A percentile compares a stretch with the other conserved stretches of the same genome.
Evolutionary conservation across 1,140 invertebrate genomes (phyloP).

Genomic region (Hyposmocoma kahamanoa): DNA sequence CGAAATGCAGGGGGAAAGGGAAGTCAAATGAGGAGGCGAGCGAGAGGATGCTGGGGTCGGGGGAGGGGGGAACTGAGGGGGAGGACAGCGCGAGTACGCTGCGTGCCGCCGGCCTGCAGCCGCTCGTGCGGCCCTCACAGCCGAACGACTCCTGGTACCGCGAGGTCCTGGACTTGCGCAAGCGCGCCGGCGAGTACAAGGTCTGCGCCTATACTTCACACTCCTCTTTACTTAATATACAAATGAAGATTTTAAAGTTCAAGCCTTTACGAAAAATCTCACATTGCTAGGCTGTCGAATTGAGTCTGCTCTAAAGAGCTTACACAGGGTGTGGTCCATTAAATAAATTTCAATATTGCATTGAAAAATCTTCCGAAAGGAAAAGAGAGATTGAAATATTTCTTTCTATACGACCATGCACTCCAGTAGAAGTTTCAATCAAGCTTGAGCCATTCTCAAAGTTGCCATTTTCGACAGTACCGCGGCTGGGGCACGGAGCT

Average conservation of each 20-base stretch:
- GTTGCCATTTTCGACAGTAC: conserved; percentile 77
- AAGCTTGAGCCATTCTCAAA: conserved; percentile 56
- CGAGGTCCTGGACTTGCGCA: conserved; percentile 90
- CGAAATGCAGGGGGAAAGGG: conserved; percentile 76
- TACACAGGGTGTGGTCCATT: too few relatives aligned
- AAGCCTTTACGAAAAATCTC: too few relatives aligned
- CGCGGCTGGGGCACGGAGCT: conserved; percentile 92
- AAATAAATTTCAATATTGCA: too few relatives aligned
- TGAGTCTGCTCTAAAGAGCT: too few relatives aligned
- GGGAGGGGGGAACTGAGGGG: conserved; percentile 45
- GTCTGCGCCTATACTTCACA: conserved; percentile 68
- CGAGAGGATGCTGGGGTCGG: conserved; percentile 51
- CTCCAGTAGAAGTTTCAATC: too few relatives aligned
- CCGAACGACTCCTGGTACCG: conserved; percentile 83
- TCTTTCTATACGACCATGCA: too few relatives aligned
- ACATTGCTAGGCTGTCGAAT: too few relatives aligned
- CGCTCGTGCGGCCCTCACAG: conserved; percentile 54
- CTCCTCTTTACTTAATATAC: not conserved
- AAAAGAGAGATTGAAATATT: too few relatives aligned
- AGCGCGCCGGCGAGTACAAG: conserved; percentile 94
- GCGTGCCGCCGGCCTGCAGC: conserved; percentile 57
- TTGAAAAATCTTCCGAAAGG: too few relatives aligned
- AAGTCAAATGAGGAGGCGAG: conserved; percentile 67
- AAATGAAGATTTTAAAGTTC: too few relatives aligned
- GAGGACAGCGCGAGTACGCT: conserved; percentile 50